Percentiles rank a stretch among this genome's conserved stretches.
phyloP scores from a whole-genome alignment of 2,888 invertebrate genomes.

The Cheilosia urbana region DNA sequence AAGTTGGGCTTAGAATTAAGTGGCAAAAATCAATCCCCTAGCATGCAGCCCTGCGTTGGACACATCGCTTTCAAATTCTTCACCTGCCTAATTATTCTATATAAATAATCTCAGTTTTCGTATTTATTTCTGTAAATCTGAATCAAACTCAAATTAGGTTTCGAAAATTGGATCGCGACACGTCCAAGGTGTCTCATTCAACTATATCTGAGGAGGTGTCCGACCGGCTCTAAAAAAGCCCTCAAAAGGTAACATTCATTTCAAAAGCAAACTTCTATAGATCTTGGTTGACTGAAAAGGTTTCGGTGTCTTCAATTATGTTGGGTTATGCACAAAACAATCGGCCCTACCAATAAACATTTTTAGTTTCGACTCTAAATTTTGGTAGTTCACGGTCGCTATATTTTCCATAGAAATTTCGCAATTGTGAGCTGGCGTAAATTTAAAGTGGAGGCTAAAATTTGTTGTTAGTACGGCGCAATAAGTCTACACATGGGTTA shows the following conservation, averaged over 20 bases:
- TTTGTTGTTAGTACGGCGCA: no score
- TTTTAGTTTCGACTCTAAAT: no score
- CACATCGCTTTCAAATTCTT: background rate
- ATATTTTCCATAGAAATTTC: no score
- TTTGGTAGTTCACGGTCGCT: no score
- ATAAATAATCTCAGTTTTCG: conserved; percentile 67
- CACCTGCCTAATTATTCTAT: conserved; percentile 16
- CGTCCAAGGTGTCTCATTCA: conserved; percentile 79
- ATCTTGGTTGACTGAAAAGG: conserved; percentile 42
- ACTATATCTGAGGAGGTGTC: conserved; percentile 76
- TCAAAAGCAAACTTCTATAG: background rate
- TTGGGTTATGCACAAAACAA: conserved; percentile 25
- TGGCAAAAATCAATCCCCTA: no score
- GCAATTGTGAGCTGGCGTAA: no score
- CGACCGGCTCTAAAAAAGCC: conserved; percentile 64
- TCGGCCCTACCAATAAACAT: no score
- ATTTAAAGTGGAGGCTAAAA: no score
- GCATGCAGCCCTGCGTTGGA: background rate
- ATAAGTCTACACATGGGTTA: conserved; percentile 19
- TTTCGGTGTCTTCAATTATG: conserved; percentile 18
- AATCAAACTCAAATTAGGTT: conserved; percentile 57
- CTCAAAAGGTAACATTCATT: conserved; percentile 1
- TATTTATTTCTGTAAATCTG: conserved; percentile 57
- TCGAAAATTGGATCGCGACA: conserved; percentile 77
- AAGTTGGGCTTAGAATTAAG: no score